Conservation (phyloP, 2,113 vertebrate species). For the Turdus rufiventris region DNA sequence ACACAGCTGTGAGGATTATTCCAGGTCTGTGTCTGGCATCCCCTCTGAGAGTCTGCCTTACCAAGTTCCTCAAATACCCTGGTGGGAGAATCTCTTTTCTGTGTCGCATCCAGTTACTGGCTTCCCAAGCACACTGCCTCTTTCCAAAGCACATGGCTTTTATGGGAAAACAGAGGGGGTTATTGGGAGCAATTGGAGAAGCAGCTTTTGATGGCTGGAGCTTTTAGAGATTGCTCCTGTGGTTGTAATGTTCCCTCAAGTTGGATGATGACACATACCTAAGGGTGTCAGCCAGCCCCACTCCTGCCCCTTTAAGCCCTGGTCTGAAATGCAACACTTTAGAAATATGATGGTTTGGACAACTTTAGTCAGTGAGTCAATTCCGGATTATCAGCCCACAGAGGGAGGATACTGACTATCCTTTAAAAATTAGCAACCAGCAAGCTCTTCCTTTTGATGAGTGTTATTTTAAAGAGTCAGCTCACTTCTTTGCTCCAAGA, state of each 20-base stretch:
- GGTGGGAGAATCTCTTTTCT: not conserved
- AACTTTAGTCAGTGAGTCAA: constrained; percentile 59
- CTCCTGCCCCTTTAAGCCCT: constrained; percentile 3
- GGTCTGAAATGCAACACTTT: constrained; percentile 17
- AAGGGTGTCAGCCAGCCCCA: not conserved
- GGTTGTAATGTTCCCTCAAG: not conserved
- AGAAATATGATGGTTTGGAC: constrained; percentile 44
- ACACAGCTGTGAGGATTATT: not conserved
- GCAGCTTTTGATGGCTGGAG: not conserved
- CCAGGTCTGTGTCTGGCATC: not conserved
- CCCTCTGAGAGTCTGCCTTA: not conserved
- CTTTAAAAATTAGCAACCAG: not conserved
- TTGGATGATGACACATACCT: not conserved
- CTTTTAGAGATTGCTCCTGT: not conserved
- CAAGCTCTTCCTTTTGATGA: constrained; percentile 17
- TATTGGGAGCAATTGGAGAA: not conserved
- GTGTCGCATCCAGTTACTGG: not conserved
- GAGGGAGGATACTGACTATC: not conserved
- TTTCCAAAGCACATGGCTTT: not conserved
- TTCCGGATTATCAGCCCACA: constrained; percentile 22
- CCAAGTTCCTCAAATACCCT: not conserved
- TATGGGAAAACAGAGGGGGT: not conserved
- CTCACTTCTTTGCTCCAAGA: not conserved
- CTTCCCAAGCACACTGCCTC: not conserved
- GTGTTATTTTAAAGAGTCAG: constrained; percentile 42